A percentile compares a stretch with the other conserved stretches of the same genome.
These are phyloP conservation scores for Ectropis grisescens DNA, from an alignment of 1,140 invertebrate species.

Conservation along the genomic window DNA sequence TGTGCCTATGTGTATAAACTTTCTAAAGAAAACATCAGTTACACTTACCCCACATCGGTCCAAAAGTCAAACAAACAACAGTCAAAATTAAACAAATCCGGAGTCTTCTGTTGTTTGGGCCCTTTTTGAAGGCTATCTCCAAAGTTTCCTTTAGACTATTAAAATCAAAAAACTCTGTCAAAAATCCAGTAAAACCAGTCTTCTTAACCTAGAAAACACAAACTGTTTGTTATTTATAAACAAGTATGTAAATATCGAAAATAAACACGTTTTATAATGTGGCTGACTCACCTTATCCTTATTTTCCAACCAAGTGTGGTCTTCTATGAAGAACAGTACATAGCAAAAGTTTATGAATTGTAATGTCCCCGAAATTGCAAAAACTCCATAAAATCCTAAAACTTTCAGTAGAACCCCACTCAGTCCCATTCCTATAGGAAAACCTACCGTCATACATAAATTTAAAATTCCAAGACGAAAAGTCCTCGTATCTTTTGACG, in stretches of 20 bases:
- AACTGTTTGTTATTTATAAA: conserved; percentile 1
- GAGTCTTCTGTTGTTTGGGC: conserved; percentile 52
- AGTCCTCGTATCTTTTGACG: conserved; percentile 83
- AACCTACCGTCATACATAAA: conserved; percentile 78
- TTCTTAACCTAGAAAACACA: conserved; percentile 26
- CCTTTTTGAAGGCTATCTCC: conserved; percentile 62
- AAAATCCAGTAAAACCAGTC: conserved; percentile 27
- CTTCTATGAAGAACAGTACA: conserved; percentile 45
- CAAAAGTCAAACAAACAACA: conserved; percentile 57
- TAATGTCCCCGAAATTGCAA: conserved; percentile 41
- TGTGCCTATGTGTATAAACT: too few relatives aligned
- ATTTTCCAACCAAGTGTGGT: conserved; percentile 49
- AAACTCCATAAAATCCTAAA: conserved; percentile 61
- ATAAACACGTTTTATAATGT: conserved; percentile 7
- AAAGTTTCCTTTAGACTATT: conserved; percentile 60
- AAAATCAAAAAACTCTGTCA: conserved; percentile 61
- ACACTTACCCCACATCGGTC: conserved; percentile 59
- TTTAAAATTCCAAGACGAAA: conserved; percentile 86
- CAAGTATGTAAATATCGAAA: conserved; percentile 2
- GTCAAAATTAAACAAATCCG: conserved; percentile 58
- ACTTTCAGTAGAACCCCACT: conserved; percentile 54
- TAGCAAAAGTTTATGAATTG: conserved; percentile 56
- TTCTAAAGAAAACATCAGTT: too few relatives aligned
- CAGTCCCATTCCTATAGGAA: conserved; percentile 58
- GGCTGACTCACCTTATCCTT: conserved; percentile 40